These are phyloP conservation scores for Oxytorus armatus DNA, from an alignment of 2,888 invertebrate genomes.

Conservation along the genomic window DNA sequence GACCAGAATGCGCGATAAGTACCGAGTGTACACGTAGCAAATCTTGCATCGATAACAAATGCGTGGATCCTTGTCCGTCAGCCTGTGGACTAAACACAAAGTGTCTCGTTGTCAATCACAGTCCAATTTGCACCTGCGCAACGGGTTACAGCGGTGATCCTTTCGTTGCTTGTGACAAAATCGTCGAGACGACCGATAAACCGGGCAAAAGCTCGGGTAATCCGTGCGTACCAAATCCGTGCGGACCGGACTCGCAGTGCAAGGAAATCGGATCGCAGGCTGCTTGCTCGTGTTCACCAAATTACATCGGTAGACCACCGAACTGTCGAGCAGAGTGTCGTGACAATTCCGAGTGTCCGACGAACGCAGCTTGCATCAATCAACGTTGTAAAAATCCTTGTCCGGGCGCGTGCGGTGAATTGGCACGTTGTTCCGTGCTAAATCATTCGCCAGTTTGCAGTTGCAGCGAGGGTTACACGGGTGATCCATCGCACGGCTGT, in stretches of 20 bases:
- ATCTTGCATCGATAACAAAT: constrained; percentile 93
- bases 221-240: constrained; percentile 93
- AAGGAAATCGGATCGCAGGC: constrained; percentile 92
- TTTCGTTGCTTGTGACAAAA: constrained; percentile 88
- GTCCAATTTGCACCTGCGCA: constrained; percentile 94
- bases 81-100: constrained; percentile 93
- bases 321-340: constrained; percentile 94
- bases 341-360: constrained; percentile 92
- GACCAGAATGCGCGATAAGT: constrained; percentile 93
- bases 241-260: constrained; percentile 93
- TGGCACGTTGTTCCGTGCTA: constrained; percentile 93
- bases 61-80: constrained; percentile 92
- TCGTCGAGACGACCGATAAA: constrained; percentile 80
- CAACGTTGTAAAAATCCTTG: constrained; percentile 94
- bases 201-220: constrained; percentile 85
- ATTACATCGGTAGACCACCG: constrained; percentile 93
- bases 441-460: constrained; percentile 93
- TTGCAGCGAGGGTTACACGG: constrained; percentile 93
- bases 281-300: constrained; percentile 93
- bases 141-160: constrained; percentile 93
- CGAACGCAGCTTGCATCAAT: constrained; percentile 92
- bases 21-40: constrained; percentile 92
- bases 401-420: constrained; percentile 91
- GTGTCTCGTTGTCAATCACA: constrained; percentile 94
- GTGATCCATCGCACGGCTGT: constrained; percentile 90